Conservation (phyloP, 2,888 invertebrate genomes). For the Oscheius sp. region DNA sequence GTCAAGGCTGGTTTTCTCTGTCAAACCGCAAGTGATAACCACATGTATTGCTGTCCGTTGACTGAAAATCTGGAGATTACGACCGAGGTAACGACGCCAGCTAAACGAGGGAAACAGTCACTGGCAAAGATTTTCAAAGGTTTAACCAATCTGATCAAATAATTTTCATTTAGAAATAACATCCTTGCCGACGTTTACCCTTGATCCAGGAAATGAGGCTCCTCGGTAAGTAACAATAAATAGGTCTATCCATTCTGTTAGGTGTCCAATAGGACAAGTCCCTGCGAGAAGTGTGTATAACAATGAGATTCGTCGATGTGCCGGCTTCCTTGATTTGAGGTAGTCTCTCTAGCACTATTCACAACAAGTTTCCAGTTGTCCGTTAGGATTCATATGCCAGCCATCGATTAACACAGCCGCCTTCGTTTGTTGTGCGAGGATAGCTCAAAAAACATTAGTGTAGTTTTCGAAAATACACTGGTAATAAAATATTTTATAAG, state of each 20-base stretch:
- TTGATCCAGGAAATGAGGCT: constrained; percentile 5
- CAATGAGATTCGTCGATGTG: constrained; percentile 38
- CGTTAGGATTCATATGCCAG: constrained; percentile 52
- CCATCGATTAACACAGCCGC: constrained; percentile 49
- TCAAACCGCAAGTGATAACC: constrained; percentile 21
- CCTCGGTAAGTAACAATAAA: neutral
- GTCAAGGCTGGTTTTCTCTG: constrained; percentile 43
- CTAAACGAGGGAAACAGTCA: constrained; percentile 7
- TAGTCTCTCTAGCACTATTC: neutral
- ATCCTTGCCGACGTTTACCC: neutral
- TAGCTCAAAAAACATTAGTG: no score
- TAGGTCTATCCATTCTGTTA: neutral
- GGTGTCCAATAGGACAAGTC: constrained; percentile 41
- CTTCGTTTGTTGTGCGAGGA: constrained; percentile 50
- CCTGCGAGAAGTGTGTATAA: constrained; percentile 33
- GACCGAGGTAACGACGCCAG: neutral
- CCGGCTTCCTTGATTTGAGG: constrained; percentile 42
- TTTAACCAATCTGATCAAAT: neutral
- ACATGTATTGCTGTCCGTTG: constrained; percentile 29
- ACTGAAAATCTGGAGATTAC: neutral
- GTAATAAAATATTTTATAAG: no score
- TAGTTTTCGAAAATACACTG: no score
- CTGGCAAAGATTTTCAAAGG: constrained; percentile 19
- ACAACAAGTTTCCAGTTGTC: constrained; percentile 43
- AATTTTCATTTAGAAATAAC: constrained; percentile 2